A percentile compares a stretch with the other conserved stretches of the same genome.
Evolutionary conservation across 1,140 invertebrate genomes (phyloP).

Genomic region (Drosophila bifasciata): DNA sequence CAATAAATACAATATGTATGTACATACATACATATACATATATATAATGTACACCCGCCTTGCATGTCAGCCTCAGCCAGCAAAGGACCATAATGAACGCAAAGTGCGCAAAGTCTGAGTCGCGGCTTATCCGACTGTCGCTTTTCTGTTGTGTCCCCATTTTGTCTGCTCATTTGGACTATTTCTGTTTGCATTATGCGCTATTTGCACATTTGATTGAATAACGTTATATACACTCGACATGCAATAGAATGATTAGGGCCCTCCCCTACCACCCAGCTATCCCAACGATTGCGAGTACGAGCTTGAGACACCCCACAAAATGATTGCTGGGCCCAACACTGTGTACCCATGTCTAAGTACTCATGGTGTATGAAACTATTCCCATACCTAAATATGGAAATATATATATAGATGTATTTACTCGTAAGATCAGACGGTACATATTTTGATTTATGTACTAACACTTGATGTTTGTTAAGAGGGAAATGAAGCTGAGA

Average conservation of each 20-base stretch:
- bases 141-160: constrained; percentile 3
- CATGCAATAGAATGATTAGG: constrained; percentile 75
- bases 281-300: background rate
- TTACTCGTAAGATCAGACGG: background rate
- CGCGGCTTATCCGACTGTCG: constrained; percentile 17
- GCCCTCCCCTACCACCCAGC: background rate
- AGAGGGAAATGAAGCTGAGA: too few species aligned
- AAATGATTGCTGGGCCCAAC: background rate
- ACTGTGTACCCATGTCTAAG: too few species aligned
- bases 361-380: too few species aligned
- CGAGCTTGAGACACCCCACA: constrained; percentile 13
- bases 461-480: too few species aligned
- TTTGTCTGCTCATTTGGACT: constrained; percentile 44
- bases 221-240: constrained; percentile 68
- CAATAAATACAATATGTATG: constrained; percentile 59
- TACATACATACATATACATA: background rate
- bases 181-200: constrained; percentile 48
- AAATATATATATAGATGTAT: background rate
- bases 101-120: constrained; percentile 20
- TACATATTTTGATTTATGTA: too few species aligned
- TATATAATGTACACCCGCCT: too few species aligned
- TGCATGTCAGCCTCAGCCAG: too few species aligned
- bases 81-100: constrained; percentile 25
- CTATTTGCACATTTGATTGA: constrained; percentile 65
- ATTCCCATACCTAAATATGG: background rate